Conservation (phyloP, 1,140 invertebrate genomes). For the Drosophila pseudoananassae region DNA sequence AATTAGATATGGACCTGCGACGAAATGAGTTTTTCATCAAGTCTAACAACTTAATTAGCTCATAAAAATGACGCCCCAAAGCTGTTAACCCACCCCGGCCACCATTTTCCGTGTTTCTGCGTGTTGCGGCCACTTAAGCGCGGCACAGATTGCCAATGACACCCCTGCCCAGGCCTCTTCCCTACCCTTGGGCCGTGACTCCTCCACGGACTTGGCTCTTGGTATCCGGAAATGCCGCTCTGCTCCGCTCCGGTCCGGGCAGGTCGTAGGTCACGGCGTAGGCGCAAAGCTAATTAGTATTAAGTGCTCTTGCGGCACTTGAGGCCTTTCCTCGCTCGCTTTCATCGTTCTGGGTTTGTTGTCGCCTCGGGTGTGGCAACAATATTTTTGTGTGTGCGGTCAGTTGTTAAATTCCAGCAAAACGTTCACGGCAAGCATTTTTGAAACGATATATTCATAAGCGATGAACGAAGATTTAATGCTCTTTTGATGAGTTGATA, state of each 20-base stretch:
- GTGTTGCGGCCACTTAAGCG: conserved; percentile 78
- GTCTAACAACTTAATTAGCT: conserved; percentile 83
- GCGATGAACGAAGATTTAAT: conserved; percentile 2
- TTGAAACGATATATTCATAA: conserved; percentile 6
- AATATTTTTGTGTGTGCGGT: conserved; percentile 81
- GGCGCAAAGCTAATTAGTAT: conserved; percentile 82
- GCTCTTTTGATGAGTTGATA: neutral
- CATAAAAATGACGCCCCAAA: conserved; percentile 77
- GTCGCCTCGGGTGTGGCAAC: conserved; percentile 73
- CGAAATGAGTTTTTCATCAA: conserved; percentile 81
- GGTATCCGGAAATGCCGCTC: conserved; percentile 58
- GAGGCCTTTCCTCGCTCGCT: conserved; percentile 49
- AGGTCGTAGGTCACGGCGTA: conserved; percentile 77
- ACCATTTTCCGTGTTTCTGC: conserved; percentile 35
- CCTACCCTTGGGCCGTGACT: neutral
- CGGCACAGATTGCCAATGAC: conserved; percentile 72
- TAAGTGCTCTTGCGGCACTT: conserved; percentile 79
- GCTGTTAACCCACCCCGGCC: conserved; percentile 60
- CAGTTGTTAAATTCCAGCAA: conserved; percentile 75
- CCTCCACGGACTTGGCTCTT: conserved; percentile 5
- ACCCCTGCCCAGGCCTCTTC: neutral
- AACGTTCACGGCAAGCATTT: conserved; percentile 42
- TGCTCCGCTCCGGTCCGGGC: conserved; percentile 21
- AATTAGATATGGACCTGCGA: conserved; percentile 71
- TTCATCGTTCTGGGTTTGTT: conserved; percentile 14